phyloP scores from a whole-genome alignment of 2,113 vertebrate species.

The Forbesichthys agassizii region DNA sequence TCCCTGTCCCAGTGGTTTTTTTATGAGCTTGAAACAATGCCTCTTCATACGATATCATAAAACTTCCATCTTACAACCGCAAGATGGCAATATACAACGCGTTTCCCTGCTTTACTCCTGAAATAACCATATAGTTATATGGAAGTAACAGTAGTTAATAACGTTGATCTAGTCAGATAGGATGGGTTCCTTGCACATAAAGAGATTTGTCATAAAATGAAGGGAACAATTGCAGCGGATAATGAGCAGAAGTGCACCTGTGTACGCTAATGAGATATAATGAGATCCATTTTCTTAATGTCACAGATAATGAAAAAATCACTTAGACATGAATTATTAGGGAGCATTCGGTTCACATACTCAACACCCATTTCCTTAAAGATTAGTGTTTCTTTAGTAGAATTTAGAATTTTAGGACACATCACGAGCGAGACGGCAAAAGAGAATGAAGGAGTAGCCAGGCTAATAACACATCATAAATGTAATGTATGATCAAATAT shows the following conservation, averaged over 20 bases:
- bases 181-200: slow-evolving; percentile 3
- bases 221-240: slow-evolving; percentile 26
- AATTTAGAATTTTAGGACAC: slow-evolving; percentile 11
- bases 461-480: not conserved
- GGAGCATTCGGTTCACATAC: not conserved
- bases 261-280: slow-evolving; percentile 44
- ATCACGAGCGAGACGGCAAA: not conserved
- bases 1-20: too few species aligned
- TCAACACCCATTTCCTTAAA: not conserved
- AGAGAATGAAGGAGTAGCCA: too few species aligned
- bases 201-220: slow-evolving; percentile 34
- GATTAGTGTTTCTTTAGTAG: slow-evolving; percentile 2
- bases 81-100: slow-evolving; percentile 55
- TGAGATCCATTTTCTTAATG: slow-evolving; percentile 49
- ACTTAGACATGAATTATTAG: slow-evolving; percentile 6
- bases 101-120: not conserved
- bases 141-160: not conserved
- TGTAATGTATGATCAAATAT: slow-evolving; percentile 38
- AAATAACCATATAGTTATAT: too few species aligned
- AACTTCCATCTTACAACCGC: slow-evolving; percentile 48
- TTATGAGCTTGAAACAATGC: too few species aligned
- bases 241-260: slow-evolving; percentile 47
- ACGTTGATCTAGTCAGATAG: slow-evolving; percentile 33
- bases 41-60: not conserved
- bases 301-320: slow-evolving; percentile 39